Percentiles rank a stretch among this genome's conserved stretches.
Evolutionary conservation across 2,888 invertebrate species (phyloP).

Genomic region (Synanthedon formicaeformis): DNA sequence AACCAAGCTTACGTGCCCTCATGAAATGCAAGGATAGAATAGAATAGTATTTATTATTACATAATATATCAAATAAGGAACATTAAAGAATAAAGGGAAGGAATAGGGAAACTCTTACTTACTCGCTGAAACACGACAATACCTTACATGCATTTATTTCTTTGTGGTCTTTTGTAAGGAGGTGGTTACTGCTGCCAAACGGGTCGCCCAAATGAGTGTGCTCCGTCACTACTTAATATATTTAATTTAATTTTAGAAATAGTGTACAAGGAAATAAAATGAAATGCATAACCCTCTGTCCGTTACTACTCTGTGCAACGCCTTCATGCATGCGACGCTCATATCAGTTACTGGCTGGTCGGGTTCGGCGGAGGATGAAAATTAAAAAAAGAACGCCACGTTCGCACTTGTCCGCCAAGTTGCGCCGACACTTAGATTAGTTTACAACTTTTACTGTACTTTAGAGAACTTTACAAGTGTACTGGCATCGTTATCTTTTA

Average conservation of each 20-base stretch:
- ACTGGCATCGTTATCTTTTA: neutral
- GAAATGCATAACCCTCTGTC: neutral
- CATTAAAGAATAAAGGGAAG: too few relatives aligned
- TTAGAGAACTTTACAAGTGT: neutral
- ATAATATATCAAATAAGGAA: too few relatives aligned
- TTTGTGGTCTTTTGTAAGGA: too few relatives aligned
- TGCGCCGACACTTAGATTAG: constrained; percentile 62
- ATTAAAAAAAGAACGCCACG: constrained; percentile 41
- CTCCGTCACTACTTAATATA: neutral
- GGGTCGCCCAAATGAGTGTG: too few relatives aligned
- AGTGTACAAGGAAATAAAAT: neutral
- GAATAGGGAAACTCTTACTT: too few relatives aligned
- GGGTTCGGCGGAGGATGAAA: constrained; percentile 39
- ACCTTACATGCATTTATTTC: too few relatives aligned
- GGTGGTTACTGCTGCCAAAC: too few relatives aligned
- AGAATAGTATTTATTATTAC: too few relatives aligned
- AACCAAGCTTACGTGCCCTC: too few relatives aligned
- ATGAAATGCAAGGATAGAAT: too few relatives aligned
- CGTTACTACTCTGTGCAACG: constrained; percentile 21
- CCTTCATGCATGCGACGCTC: constrained; percentile 62
- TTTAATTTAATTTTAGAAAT: neutral
- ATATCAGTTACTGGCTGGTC: constrained; percentile 49
- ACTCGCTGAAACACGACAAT: too few relatives aligned
- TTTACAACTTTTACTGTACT: constrained; percentile 34
- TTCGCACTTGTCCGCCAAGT: constrained; percentile 61